Percentiles rank a stretch among this genome's conserved stretches.
Evolutionary conservation across 1,140 invertebrate species (phyloP).

Genomic region (Atta texana): DNA sequence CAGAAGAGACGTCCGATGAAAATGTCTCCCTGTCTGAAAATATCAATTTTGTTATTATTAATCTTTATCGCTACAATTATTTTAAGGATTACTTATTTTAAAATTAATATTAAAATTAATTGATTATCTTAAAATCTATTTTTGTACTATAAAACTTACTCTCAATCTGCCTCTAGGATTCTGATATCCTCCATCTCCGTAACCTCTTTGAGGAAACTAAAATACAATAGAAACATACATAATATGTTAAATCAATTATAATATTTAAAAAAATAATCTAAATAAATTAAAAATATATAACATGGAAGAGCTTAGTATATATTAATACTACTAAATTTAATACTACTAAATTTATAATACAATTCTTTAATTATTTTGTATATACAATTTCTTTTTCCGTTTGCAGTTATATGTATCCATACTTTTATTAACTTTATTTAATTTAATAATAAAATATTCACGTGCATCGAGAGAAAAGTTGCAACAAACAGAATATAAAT

Average conservation of each 20-base stretch:
- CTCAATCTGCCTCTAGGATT: constrained; percentile 85
- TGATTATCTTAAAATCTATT: background rate
- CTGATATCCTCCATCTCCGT: constrained; percentile 84
- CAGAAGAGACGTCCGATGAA: constrained; percentile 96
- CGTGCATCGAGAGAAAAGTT: too few species aligned
- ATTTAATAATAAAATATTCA: background rate
- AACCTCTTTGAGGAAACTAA: constrained; percentile 86
- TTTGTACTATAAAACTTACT: constrained; percentile 81
- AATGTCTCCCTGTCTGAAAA: constrained; percentile 96
- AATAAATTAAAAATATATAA: background rate
- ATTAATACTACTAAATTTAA: background rate
- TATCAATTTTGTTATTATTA: constrained; percentile 68
- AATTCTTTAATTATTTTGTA: background rate
- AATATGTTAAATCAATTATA: constrained; percentile 1
- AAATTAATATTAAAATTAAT: constrained; percentile 21
- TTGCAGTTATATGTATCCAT: background rate
- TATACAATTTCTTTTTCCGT: background rate
- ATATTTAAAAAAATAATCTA: background rate
- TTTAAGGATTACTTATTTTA: constrained; percentile 14
- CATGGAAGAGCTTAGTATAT: background rate
- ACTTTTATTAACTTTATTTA: constrained; percentile 1
- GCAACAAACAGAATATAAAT: too few species aligned
- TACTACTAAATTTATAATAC: background rate
- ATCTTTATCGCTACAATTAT: background rate
- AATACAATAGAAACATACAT: constrained; percentile 23